These are phyloP conservation scores for Caenorhabditis sp. DNA, from an alignment of 2,888 invertebrate species.

Conservation along the genomic window DNA sequence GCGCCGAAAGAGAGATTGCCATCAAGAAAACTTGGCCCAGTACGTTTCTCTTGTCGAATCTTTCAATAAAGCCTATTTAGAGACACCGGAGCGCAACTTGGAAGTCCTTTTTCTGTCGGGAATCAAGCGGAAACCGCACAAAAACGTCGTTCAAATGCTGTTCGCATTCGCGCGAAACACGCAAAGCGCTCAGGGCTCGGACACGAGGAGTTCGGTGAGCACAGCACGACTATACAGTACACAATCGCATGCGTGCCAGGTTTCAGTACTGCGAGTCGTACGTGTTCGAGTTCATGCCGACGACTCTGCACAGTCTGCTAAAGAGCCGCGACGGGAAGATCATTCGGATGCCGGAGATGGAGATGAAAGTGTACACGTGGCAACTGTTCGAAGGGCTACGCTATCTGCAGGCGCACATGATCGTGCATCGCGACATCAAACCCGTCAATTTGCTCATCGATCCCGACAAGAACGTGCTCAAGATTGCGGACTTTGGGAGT, in stretches of 20 bases:
- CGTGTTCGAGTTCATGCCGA: slow-evolving; percentile 69
- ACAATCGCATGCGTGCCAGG: not conserved
- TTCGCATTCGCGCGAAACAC: slow-evolving; percentile 60
- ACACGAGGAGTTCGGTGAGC: slow-evolving; percentile 3
- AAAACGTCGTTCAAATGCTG: slow-evolving; percentile 70
- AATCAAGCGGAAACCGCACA: slow-evolving; percentile 62
- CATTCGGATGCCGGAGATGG: no score
- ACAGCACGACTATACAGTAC: not conserved
- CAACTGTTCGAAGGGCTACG: slow-evolving; percentile 72
- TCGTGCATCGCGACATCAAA: slow-evolving; percentile 64
- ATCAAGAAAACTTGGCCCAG: slow-evolving; percentile 73
- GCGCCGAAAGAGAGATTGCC: slow-evolving; percentile 63
- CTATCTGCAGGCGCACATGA: slow-evolving; percentile 60
- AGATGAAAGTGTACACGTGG: slow-evolving; percentile 73
- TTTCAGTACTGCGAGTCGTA: slow-evolving; percentile 66
- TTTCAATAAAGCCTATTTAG: slow-evolving; percentile 33
- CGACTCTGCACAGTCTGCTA: slow-evolving; percentile 55
- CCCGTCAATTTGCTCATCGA: slow-evolving; percentile 71
- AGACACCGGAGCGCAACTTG: slow-evolving; percentile 58
- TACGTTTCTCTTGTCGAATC: not conserved
- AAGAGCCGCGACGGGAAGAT: no score
- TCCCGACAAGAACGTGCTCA: slow-evolving; percentile 61
- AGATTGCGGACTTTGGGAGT: slow-evolving; percentile 73
- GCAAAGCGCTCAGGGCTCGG: slow-evolving; percentile 13
- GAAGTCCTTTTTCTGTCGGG: slow-evolving; percentile 65